Conservation (phyloP, 2,797 vertebrate species). For the Takifugu rubripes region DNA sequence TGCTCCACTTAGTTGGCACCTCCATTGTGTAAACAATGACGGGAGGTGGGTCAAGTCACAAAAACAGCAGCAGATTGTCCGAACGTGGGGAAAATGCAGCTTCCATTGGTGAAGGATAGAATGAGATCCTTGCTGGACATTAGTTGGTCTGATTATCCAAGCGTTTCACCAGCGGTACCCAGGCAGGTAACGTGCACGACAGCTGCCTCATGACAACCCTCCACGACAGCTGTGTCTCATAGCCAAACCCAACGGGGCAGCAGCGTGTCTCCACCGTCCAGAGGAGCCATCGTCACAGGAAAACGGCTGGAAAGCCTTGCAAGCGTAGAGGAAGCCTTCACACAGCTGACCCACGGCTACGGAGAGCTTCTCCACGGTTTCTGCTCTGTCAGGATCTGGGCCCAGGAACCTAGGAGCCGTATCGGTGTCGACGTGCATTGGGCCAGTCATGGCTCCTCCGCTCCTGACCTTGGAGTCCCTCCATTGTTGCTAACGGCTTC, state of each 20-base stretch:
- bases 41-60: slow-evolving; percentile 11
- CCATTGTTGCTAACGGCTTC: slow-evolving; percentile 22
- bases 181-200: neutral
- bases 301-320: slow-evolving; percentile 13
- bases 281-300: slow-evolving; percentile 26
- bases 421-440: slow-evolving; percentile 45
- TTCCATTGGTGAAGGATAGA: slow-evolving; percentile 35
- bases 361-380: slow-evolving; percentile 35
- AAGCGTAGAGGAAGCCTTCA: slow-evolving; percentile 27
- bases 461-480: slow-evolving; percentile 39
- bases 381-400: slow-evolving; percentile 34
- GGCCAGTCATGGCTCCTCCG: slow-evolving; percentile 15
- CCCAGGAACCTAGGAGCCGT: slow-evolving; percentile 43
- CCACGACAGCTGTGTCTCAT: slow-evolving; percentile 31
- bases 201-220: neutral
- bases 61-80: slow-evolving; percentile 12
- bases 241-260: slow-evolving; percentile 31
- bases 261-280: slow-evolving; percentile 28
- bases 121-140: slow-evolving; percentile 4
- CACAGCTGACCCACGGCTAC: slow-evolving; percentile 2
- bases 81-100: slow-evolving; percentile 25
- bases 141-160: too few relatives aligned
- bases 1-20: slow-evolving; percentile 89
- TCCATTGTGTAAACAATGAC: slow-evolving; percentile 76
- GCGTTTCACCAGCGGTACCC: slow-evolving; percentile 1